phyloP scores from a whole-genome alignment of 2,888 invertebrate genomes.

The Schizaphis graminum region DNA sequence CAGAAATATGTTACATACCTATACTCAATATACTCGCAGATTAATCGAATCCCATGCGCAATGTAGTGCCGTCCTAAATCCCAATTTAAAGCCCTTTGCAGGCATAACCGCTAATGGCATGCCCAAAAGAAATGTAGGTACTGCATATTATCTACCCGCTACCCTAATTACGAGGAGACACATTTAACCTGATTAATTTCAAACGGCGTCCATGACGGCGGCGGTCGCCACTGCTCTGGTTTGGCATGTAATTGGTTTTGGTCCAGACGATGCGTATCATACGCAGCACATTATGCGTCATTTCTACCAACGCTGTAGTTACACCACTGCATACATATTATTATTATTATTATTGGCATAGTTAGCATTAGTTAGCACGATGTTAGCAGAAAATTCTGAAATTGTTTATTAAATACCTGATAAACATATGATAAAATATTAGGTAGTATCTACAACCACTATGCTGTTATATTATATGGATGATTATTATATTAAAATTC shows the following conservation, averaged over 20 bases:
- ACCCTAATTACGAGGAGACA: not conserved
- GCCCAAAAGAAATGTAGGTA: constrained; percentile 35
- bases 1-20: not conserved
- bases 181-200: constrained; percentile 52
- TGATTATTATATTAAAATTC: too few relatives aligned
- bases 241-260: constrained; percentile 34
- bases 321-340: not conserved
- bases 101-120: constrained; percentile 4
- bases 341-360: too few relatives aligned
- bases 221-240: not conserved
- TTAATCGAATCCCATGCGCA: constrained; percentile 29
- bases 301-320: not conserved
- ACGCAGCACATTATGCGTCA: not conserved
- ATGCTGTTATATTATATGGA: too few relatives aligned
- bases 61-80: not conserved
- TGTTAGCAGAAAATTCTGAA: too few relatives aligned
- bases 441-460: too few relatives aligned
- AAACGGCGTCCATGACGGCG: not conserved
- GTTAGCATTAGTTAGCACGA: too few relatives aligned
- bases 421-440: too few relatives aligned
- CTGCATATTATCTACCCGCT: not conserved
- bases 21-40: not conserved
- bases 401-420: too few relatives aligned
- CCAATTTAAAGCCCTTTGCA: constrained; percentile 10
- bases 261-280: not conserved